Evolutionary conservation across 2,797 vertebrate species (phyloP), one percentile per base, ranked within the genome.

Genomic region (Bradypodion pumilum): DNA sequence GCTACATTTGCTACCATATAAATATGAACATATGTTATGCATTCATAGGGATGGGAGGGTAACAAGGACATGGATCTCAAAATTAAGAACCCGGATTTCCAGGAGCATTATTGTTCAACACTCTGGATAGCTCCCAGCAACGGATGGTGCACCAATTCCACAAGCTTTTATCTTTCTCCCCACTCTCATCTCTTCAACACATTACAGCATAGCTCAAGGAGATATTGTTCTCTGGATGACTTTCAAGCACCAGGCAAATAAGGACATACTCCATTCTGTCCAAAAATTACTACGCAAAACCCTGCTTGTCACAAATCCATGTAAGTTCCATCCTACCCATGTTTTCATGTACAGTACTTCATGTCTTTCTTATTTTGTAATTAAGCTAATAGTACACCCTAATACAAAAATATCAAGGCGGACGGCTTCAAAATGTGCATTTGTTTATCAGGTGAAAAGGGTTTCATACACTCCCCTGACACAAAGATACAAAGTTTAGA

Each of bases 111-210:
- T 19, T 35, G 63, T 89, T 92, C 94, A 95, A 94, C 42, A 95
- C 95, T 83, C 60, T 82, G 94, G 94, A 94, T 92, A 95, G 94
- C 88, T 91, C 88, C 91, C 68, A 10, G 13, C 2, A 73, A 40
- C 32, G 56, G 44, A 37, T 23, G 12, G n/a, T 60, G 74, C 3
- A 3, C 0, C 27, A 29, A 37, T 37, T 63, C 15, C 10, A 42
- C 4, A 59, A n/a, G 80, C 73, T 74, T 69, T 16, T 21, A 23
- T 74, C 37, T 21, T 73, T 72, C 75, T 78, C 42, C n/a, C 44
- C 63, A 46, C 86, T 49, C 10, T 35, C 19, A 40, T 16, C 59
- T 44, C 87, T 89, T 88, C 56, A 62, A 60, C 60, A 65, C 46
- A 35, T 3, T 80, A 32, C 5, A 25, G 29, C 40, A 62, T 9